Evolutionary conservation across 2,113 vertebrate species (phyloP), one percentile per base, ranked within the genome.

Genomic region (Pelvicachromis taeniatus): DNA sequence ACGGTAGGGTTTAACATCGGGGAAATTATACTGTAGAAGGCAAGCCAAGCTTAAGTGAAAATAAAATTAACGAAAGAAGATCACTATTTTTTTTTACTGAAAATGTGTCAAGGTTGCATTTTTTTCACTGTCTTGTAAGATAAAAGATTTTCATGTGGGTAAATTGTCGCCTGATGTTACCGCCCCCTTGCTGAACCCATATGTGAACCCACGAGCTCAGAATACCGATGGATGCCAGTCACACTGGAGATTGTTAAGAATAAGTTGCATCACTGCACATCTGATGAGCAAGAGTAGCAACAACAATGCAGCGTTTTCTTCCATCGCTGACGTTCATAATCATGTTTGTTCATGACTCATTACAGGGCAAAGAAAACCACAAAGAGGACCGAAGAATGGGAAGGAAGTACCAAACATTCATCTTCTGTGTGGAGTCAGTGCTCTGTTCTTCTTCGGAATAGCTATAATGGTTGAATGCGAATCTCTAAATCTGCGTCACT

Each of bases 401-500:
- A 87, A 45, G 29, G n/a, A 82, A 56, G 56, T 3, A 82, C 68
- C 87, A 88, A 79, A 80, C 80, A 2, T 75, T 61, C 9, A 21
- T 65, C 85, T 11, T 87, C 70, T 83, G 79, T 82, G 29, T 86
- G 52, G 80, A 86, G 52, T 90, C 85, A 70, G 73, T 17, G 61
- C 75, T 86, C 58, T 35, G 85, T 58, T 84, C 85, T 21, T 79
- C 54, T 75, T 53, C 78, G 80, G 78, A 53, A 65, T 11, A 0
- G 19, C 23, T n/a, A 26, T 50, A 63, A 79, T 40, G 77, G 54
- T 63, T 78, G 85, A 89, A 92, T 83, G 56, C 58, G 38, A 83
- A 83, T 84, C 56, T 82, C 17, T 82, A 75, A 85, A 82, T 88
- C 68, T 89, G 94, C 88, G 63, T 94, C 89, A 91, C 75, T 87